These are phyloP conservation scores for Colaptes auratus DNA, from an alignment of 2,113 vertebrate genomes.

Conservation along the genomic window DNA sequence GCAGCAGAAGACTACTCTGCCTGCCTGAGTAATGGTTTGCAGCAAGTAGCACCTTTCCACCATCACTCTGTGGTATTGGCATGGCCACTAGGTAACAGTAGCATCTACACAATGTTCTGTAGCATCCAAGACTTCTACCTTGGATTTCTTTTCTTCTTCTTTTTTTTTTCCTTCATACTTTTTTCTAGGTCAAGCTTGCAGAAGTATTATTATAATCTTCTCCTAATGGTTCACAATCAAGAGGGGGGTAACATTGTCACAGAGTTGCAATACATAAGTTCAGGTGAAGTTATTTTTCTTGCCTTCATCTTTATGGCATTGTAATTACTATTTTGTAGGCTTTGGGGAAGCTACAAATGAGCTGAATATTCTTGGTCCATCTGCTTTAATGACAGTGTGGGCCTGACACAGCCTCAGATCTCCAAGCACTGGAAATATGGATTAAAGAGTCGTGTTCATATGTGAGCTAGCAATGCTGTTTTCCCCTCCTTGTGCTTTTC, in stretches of 20 bases:
- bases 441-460: background rate
- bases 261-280: background rate
- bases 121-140: background rate
- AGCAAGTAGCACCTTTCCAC: background rate
- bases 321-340: background rate
- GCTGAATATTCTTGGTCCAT: background rate
- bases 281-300: background rate
- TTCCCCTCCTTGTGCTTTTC: background rate
- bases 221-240: background rate
- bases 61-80: too few species aligned
- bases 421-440: background rate
- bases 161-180: background rate
- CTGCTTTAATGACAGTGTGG: background rate
- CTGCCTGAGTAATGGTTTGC: background rate
- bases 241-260: background rate
- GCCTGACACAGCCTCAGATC: background rate
- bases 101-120: background rate
- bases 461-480: background rate
- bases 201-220: rapidly evolving
- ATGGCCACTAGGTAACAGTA: background rate
- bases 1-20: background rate
- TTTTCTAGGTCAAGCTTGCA: background rate
- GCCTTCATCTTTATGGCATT: background rate
- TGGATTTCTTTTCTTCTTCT: background rate
- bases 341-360: background rate